Base-by-base conservation (phyloP, 2,113 vertebrate genomes). In the Rafetus swinhoei region DNA sequence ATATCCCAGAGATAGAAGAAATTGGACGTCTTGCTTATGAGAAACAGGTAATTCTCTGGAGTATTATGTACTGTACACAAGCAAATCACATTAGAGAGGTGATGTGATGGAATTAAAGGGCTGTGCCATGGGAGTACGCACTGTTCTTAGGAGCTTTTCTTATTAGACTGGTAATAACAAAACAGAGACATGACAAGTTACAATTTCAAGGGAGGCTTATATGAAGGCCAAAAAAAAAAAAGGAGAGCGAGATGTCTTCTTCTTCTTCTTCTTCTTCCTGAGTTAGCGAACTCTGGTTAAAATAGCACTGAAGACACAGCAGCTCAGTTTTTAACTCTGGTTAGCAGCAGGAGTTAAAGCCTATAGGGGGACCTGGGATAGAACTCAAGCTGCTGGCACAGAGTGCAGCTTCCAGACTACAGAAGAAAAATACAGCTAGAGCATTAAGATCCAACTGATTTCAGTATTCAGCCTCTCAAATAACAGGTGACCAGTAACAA, bases 11-110 rank as follows among this genome's bases (percentile, higher is more conserved):
- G 21, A 81, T 98, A 89, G 10, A 52, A 0, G 65, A 96, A 53
- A 57, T 98, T 4, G 91, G 97, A 25, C 95, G 90, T 0, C 93
- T 92, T 91, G 96, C 96, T 50, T 98, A 97, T 0, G 98, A 98
- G 79, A 97, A 2, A 79, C 12, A 98, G 98, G 98, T 98, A 91
- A 96, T 59, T 81, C 10, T 32, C 62, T 25, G 55, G 81, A 2
- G 3, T 82, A 1, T 27, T 21, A 29, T 1, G 0, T 1, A 0
- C 4, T 19, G 72, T 39, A 1, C 6, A 9, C 5, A 13, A 4
- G 32, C 24, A 19, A 29, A 65, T 9, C 3, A 0, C 7, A 0
- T 29, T 79, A 21, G 39, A 56, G 29, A 19, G 0, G 21, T 14
- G 84, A 1, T 59, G 29, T 29, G 32, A 6, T 35, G 18, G 55